Percentiles rank a stretch among this genome's conserved stretches.
Conservation (phyloP, 2,797 vertebrate species). For the Cryptoprocta ferox region DNA sequence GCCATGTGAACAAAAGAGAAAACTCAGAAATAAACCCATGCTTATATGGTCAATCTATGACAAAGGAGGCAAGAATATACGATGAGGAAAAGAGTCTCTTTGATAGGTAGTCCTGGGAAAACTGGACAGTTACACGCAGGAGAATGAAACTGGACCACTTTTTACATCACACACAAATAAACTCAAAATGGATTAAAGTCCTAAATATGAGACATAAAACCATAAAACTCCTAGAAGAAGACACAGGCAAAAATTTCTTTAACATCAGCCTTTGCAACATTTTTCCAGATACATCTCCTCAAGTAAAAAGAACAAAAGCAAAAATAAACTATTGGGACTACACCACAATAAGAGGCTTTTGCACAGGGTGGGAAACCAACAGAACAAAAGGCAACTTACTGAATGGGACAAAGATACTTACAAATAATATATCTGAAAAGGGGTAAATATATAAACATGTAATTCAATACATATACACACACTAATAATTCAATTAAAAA, state of each 20-base stretch:
- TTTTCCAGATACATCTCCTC: background rate
- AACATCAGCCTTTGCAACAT: background rate
- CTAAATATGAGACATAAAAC: background rate
- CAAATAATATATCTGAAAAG: background rate
- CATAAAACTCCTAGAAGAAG: background rate
- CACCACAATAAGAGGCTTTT: background rate
- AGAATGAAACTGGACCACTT: background rate
- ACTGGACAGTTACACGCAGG: background rate
- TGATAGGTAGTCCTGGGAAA: background rate
- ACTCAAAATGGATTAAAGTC: background rate
- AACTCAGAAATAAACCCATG: background rate
- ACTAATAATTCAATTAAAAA: background rate
- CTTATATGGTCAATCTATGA: background rate
- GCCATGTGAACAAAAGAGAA: background rate
- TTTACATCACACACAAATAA: background rate
- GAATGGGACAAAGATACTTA: background rate
- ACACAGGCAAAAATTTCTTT: background rate
- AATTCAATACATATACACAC: background rate
- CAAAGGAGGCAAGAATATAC: background rate
- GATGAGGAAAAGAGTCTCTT: background rate
- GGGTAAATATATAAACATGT: background rate
- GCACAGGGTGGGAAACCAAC: background rate
- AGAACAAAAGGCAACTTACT: background rate
- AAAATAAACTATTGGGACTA: background rate
- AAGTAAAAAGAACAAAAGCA: background rate